Evolutionary conservation across 1,140 invertebrate species (phyloP).

Genomic region (Bombus huntii): DNA sequence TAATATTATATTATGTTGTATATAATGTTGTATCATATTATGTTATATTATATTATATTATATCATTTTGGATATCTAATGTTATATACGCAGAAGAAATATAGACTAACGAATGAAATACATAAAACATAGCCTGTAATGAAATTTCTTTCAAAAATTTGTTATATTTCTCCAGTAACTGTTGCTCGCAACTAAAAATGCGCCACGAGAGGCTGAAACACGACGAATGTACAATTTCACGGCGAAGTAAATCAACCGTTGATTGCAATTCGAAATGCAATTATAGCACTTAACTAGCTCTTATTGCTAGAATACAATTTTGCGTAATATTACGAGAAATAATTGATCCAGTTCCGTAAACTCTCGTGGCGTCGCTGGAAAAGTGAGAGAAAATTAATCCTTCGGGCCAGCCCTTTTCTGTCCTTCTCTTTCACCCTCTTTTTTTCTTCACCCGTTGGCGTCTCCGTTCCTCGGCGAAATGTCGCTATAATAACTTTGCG

Average conservation of each 20-base stretch:
- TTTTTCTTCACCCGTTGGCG: not conserved
- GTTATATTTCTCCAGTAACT: too few relatives aligned
- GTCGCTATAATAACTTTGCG: slow-evolving; percentile 69
- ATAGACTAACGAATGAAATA: too few relatives aligned
- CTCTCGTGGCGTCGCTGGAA: slow-evolving; percentile 36
- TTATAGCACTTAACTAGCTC: slow-evolving; percentile 42
- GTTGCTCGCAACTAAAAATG: not conserved
- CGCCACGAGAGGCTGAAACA: not conserved
- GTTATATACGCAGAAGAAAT: too few relatives aligned
- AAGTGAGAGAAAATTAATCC: slow-evolving; percentile 68
- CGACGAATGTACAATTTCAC: not conserved
- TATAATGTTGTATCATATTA: too few relatives aligned
- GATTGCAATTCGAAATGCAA: slow-evolving; percentile 48
- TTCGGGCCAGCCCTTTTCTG: slow-evolving; percentile 17
- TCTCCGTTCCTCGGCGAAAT: slow-evolving; percentile 55
- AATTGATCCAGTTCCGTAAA: slow-evolving; percentile 57
- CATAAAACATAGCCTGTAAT: too few relatives aligned
- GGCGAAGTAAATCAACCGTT: not conserved
- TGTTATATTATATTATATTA: too few relatives aligned
- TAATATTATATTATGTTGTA: too few relatives aligned
- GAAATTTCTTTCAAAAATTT: too few relatives aligned
- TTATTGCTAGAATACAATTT: slow-evolving; percentile 36
- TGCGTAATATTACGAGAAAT: slow-evolving; percentile 43
- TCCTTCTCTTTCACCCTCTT: slow-evolving; percentile 7
- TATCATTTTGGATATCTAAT: too few relatives aligned